Conservation (phyloP, 2,797 vertebrate genomes). For the Malurus splendens region DNA sequence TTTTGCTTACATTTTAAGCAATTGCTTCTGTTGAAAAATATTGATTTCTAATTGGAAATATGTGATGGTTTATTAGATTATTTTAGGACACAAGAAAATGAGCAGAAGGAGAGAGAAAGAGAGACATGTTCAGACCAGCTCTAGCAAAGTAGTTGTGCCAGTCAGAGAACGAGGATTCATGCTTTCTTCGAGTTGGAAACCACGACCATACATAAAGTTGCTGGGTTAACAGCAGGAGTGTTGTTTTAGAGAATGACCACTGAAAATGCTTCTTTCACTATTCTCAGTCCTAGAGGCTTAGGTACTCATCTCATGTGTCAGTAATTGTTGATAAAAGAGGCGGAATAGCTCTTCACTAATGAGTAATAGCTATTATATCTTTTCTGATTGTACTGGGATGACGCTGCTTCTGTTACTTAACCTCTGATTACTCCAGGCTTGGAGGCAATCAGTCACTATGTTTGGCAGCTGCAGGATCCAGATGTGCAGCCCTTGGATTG, state of each 20-base stretch:
- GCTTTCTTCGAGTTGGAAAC: not conserved
- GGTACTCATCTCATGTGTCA: not conserved
- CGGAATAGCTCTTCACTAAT: not conserved
- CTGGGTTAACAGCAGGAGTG: not conserved
- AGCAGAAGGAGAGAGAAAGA: not conserved
- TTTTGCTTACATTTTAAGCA: not conserved
- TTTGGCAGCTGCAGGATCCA: slow-evolving; percentile 49
- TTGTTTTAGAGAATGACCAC: not conserved
- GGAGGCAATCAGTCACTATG: slow-evolving; percentile 3
- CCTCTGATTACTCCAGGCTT: not conserved
- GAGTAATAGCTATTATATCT: not conserved
- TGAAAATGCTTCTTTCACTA: not conserved
- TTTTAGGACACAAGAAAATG: not conserved
- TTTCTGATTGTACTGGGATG: not conserved
- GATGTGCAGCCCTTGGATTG: slow-evolving; percentile 51
- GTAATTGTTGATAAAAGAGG: not conserved
- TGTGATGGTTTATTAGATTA: accelerated
- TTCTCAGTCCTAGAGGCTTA: not conserved
- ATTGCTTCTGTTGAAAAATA: not conserved
- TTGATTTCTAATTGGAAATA: not conserved
- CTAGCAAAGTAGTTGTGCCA: not conserved
- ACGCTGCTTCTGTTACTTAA: slow-evolving; percentile 2
- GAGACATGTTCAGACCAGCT: not conserved
- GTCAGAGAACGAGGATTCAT: not conserved
- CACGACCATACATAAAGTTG: not conserved